Evolutionary conservation across 2,888 invertebrate species (phyloP), one percentile per base, ranked within the genome.

Genomic region (Spodoptera littoralis): DNA sequence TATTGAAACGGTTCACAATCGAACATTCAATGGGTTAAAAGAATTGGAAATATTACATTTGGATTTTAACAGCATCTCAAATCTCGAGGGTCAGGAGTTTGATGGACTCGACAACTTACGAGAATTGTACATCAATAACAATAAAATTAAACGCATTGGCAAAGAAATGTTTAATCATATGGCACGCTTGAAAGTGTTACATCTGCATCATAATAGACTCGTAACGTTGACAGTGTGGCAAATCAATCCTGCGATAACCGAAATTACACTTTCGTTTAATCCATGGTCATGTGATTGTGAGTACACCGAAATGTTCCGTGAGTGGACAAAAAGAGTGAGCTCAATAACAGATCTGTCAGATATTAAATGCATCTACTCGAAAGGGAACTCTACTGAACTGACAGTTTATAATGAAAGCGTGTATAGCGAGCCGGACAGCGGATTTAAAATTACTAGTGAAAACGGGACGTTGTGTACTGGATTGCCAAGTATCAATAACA

Each of bases 231-330:
- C 96, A 62, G 96, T 97, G 68, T 97, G 97, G 97, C 95, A 96
- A 87, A 92, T 97, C 77, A 96, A 96, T 75, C 90, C 95, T 0
- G 92, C 95, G 41, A 90, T 96, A 68, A 96, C 96, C 64, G 96
- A 96, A 88, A 94, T 97, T 79, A 96, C 96, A 54, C 93, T 98
- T 67, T 95, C 96, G 12, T 96, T 95, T 70, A 98, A 98, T 86
- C 97, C 97, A 59, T 98, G 97, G 97, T 96, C 96, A 57, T 98
- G 98, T 90, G 97, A 97, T 82, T 98, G 98, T 89, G 97, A 97
- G 82, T 97, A 96, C 84, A 96, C 96, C 41, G 96, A 96, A 85
- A 95, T 95, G 88, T 96, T 97, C 82, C 96, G 97, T 76, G 97
- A 97, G 87, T 98, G 97, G 97, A 95, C 97, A 70, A 95, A 96